phyloP scores from a whole-genome alignment of 2,797 vertebrate species.

The Helostoma temminkii region DNA sequence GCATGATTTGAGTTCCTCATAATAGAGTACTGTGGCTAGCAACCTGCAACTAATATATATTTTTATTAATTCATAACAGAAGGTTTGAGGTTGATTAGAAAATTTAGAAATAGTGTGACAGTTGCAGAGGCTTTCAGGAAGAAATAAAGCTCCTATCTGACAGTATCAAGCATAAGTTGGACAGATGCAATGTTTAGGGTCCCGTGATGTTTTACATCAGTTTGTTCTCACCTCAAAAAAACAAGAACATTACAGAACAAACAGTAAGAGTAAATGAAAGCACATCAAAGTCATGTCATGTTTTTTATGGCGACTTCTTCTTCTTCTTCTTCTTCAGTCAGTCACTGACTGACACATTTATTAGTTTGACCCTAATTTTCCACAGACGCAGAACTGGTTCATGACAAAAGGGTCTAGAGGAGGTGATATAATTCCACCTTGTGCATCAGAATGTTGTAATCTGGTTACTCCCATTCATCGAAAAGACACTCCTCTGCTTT shows the following conservation, averaged over 20 bases:
- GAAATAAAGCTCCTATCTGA: not conserved
- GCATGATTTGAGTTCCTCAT: not conserved
- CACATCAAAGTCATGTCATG: not conserved
- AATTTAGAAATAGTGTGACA: slow-evolving; percentile 1
- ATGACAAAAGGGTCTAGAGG: slow-evolving; percentile 18
- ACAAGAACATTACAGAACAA: not conserved
- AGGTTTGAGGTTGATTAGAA: not conserved
- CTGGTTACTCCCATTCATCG: slow-evolving; percentile 6
- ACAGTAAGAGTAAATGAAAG: too few species aligned
- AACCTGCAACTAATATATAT: not conserved
- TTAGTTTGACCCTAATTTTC: slow-evolving; percentile 27
- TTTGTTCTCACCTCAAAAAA: too few species aligned
- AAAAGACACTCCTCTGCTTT: slow-evolving; percentile 16
- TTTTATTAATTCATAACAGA: not conserved
- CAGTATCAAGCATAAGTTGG: not conserved
- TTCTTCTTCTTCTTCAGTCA: too few species aligned
- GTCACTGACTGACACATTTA: not conserved
- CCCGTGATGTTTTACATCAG: too few species aligned
- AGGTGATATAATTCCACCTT: slow-evolving; percentile 38
- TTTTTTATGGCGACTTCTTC: too few species aligned
- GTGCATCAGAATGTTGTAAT: slow-evolving; percentile 3
- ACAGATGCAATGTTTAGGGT: not conserved
- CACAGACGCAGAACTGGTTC: not conserved
- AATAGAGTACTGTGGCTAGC: not conserved
- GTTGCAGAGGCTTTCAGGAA: not conserved